Conservation (phyloP, 1,140 invertebrate genomes). For the Colletes latitarsis region DNA sequence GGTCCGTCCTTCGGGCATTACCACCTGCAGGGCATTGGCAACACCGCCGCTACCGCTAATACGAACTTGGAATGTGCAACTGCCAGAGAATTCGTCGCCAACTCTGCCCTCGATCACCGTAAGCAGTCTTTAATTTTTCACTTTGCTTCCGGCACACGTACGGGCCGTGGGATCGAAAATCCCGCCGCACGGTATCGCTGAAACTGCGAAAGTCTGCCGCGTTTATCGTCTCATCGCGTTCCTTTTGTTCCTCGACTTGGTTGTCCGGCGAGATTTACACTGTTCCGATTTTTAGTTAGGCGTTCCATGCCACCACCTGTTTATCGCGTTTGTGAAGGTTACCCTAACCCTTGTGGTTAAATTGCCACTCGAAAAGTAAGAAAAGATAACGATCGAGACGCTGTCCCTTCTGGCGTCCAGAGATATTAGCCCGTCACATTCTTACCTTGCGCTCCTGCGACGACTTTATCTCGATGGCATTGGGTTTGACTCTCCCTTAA, state of each 20-base stretch:
- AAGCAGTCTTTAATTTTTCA: constrained; percentile 58
- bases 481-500: background rate
- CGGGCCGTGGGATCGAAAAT: too few species aligned
- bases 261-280: too few species aligned
- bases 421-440: background rate
- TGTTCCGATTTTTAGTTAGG: too few species aligned
- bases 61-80: constrained; percentile 74
- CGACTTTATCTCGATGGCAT: background rate
- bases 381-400: background rate
- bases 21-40: constrained; percentile 76
- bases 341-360: background rate
- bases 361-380: background rate
- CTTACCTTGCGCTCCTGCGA: background rate
- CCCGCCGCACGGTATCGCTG: too few species aligned
- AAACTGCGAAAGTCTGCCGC: too few species aligned
- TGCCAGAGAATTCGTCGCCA: constrained; percentile 62
- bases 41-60: constrained; percentile 69
- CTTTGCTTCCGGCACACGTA: background rate
- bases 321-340: too few species aligned
- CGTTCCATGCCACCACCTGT: too few species aligned
- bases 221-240: too few species aligned
- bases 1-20: constrained; percentile 80
- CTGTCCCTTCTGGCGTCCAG: background rate
- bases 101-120: constrained; percentile 75
- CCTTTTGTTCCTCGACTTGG: too few species aligned